Conservation (phyloP, 2,888 invertebrate species). For the Serripes groenlandicus region DNA sequence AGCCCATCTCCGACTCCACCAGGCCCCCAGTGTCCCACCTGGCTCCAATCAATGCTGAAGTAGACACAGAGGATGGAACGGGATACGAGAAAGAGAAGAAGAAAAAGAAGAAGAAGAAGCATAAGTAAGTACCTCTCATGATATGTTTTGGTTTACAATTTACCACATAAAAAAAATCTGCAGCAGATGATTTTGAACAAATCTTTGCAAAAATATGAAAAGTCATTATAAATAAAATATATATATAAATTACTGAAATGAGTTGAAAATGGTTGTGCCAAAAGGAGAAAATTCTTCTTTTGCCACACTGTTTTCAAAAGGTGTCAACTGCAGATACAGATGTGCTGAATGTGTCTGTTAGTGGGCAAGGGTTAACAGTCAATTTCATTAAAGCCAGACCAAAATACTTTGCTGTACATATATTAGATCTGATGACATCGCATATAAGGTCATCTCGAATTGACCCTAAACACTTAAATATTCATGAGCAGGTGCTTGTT, state of each 20-base stretch:
- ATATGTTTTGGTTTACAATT: not conserved
- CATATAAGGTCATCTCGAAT: too few relatives aligned
- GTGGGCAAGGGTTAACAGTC: not conserved
- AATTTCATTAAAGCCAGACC: too few relatives aligned
- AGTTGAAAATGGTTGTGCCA: not conserved
- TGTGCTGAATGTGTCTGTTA: not conserved
- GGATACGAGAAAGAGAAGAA: constrained; percentile 41
- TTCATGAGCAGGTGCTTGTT: too few relatives aligned
- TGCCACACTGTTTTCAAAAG: not conserved
- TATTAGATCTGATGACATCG: too few relatives aligned
- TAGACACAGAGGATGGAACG: constrained; percentile 17
- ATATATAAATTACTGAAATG: too few relatives aligned
- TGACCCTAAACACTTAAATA: too few relatives aligned
- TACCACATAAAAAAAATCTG: not conserved
- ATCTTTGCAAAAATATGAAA: not conserved
- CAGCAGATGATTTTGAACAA: not conserved
- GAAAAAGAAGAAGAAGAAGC: constrained; percentile 60
- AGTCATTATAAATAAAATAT: not conserved
- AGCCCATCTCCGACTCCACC: constrained; percentile 3
- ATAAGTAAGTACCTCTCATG: not conserved
- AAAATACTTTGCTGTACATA: not conserved
- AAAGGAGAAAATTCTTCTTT: not conserved
- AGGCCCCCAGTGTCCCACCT: constrained; percentile 28
- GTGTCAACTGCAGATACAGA: not conserved
- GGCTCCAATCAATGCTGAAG: constrained; percentile 23